Conservation (phyloP, 2,113 vertebrate genomes). For the Zootoca vivipara region DNA sequence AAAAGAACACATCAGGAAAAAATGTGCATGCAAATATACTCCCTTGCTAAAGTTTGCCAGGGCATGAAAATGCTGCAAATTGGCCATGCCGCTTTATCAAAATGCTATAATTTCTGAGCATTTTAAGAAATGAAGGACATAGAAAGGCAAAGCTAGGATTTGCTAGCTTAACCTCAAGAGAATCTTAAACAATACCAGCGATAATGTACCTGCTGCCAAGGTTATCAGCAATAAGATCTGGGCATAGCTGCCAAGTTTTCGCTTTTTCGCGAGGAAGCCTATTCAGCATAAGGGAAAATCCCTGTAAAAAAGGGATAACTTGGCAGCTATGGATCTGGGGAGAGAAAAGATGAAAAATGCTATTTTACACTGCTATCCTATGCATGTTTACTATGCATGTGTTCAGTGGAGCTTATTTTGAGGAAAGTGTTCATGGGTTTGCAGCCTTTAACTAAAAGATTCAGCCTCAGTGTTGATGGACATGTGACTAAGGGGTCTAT, state of each 20-base stretch:
- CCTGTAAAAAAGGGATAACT: too few species aligned
- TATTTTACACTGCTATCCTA: background rate
- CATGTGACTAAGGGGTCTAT: background rate
- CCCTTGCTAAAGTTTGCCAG: background rate
- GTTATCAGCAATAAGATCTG: background rate
- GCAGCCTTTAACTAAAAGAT: background rate
- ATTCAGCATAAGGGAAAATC: too few species aligned
- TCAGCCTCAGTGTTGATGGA: background rate
- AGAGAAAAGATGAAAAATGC: background rate
- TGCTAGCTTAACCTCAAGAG: background rate
- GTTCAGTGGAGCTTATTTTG: background rate
- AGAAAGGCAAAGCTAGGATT: background rate
- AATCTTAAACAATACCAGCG: background rate
- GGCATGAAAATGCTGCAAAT: background rate
- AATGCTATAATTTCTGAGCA: background rate
- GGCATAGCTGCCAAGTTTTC: too few species aligned
- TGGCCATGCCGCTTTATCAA: background rate
- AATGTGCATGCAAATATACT: background rate
- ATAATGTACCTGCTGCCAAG: background rate
- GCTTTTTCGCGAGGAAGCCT: too few species aligned
- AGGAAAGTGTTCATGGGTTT: background rate
- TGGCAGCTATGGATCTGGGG: too few species aligned
- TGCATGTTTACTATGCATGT: too few species aligned
- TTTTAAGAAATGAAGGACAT: slow-evolving; percentile 10
- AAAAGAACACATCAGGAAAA: background rate